Evolutionary conservation across 2,113 vertebrate genomes (phyloP).

Genomic region (Prochilodus magdalenae): DNA sequence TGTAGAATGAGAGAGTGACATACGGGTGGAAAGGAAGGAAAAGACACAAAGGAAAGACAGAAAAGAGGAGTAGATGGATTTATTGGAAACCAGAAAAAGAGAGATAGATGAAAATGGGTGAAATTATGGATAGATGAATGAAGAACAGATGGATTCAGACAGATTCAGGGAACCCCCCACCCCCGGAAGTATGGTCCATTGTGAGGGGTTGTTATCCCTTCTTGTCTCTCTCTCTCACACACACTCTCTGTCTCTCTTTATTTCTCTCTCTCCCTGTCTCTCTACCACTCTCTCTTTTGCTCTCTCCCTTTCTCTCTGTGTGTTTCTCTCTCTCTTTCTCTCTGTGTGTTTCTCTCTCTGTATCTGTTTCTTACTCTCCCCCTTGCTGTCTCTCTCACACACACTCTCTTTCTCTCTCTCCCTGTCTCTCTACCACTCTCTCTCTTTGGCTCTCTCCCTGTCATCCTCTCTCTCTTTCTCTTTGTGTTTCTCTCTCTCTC

Average conservation of each 20-base stretch:
- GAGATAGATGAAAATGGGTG: not conserved
- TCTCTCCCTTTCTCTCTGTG: constrained; percentile 43
- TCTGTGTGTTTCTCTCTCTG: not conserved
- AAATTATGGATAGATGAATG: not conserved
- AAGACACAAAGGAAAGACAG: too few species aligned
- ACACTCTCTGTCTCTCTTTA: constrained; percentile 43
- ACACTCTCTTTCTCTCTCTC: not conserved
- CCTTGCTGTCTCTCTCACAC: not conserved
- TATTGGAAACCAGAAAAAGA: too few species aligned
- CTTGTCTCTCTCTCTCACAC: not conserved
- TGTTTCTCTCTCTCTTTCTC: not conserved
- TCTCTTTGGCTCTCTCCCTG: not conserved
- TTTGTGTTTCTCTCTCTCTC: not conserved
- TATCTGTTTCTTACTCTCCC: not conserved
- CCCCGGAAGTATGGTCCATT: too few species aligned
- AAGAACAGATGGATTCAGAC: not conserved
- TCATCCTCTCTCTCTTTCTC: constrained; percentile 38
- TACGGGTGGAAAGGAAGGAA: too few species aligned
- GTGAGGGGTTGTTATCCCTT: too few species aligned
- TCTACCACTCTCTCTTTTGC: not conserved
- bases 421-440: not conserved
- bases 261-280: not conserved
- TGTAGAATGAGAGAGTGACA: too few species aligned
- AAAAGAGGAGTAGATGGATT: too few species aligned
- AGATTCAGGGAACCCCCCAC: too few species aligned